Evolutionary conservation across 1,140 invertebrate genomes (phyloP).

Genomic region (Battus philenor): DNA sequence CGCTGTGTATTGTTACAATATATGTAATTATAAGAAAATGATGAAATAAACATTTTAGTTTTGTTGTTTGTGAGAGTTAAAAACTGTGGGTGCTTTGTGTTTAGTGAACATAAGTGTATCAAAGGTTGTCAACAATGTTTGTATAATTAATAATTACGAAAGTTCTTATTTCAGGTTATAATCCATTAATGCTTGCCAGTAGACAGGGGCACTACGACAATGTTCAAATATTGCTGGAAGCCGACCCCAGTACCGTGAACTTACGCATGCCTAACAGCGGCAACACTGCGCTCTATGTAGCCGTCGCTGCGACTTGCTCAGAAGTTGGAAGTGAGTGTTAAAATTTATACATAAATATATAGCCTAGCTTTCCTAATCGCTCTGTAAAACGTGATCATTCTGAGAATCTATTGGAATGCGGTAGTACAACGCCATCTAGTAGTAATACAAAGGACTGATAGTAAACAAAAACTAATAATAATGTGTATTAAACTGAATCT

Average conservation of each 20-base stretch:
- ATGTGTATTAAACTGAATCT: too few species aligned
- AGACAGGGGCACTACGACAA: constrained; percentile 25
- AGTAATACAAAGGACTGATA: too few species aligned
- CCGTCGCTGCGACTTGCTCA: constrained; percentile 31
- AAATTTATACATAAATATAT: background rate
- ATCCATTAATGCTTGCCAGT: constrained; percentile 46
- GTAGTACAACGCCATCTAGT: too few species aligned
- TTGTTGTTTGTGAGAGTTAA: too few species aligned
- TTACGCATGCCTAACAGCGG: constrained; percentile 37
- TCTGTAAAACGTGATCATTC: background rate
- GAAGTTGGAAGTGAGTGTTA: constrained; percentile 30
- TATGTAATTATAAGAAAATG: background rate
- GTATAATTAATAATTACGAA: background rate
- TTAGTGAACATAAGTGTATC: too few species aligned
- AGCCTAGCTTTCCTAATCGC: background rate
- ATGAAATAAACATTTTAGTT: too few species aligned
- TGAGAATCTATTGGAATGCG: too few species aligned
- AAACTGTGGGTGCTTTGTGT: too few species aligned
- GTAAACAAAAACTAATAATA: too few species aligned
- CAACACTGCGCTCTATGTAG: constrained; percentile 42
- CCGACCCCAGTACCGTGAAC: constrained; percentile 25
- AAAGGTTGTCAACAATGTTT: background rate
- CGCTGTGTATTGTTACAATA: background rate
- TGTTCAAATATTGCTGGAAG: constrained; percentile 24
- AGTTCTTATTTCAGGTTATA: constrained; percentile 36